phyloP scores from a whole-genome alignment of 2,113 vertebrate genomes.

The Platichthys flesus region DNA sequence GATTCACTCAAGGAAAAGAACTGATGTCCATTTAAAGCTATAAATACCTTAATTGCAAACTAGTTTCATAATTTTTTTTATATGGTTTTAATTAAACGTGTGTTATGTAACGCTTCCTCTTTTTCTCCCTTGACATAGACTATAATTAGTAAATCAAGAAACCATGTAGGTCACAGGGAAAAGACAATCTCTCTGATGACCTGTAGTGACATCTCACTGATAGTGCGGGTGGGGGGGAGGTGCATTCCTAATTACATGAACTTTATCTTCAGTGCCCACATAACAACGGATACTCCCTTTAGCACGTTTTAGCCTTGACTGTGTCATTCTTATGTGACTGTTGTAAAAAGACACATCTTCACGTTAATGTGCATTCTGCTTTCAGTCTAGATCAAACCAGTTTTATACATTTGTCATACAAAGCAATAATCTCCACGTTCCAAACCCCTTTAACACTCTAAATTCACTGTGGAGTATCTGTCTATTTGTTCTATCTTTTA shows the following conservation, averaged over 20 bases:
- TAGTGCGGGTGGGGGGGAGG: background rate
- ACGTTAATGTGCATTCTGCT: background rate
- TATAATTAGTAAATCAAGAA: conserved; percentile 58
- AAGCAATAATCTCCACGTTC: too few species aligned
- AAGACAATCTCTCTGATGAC: conserved; percentile 47
- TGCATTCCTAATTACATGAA: conserved; percentile 24
- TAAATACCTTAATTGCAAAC: background rate
- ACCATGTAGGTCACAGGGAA: conserved; percentile 34
- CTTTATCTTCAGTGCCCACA: conserved; percentile 14
- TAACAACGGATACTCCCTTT: background rate
- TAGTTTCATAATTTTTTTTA: background rate
- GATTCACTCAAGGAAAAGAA: background rate
- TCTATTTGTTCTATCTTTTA: background rate
- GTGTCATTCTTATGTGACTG: background rate
- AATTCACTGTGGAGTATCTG: background rate
- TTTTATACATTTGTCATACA: background rate
- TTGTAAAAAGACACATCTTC: background rate
- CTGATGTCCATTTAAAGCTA: background rate
- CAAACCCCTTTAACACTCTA: background rate
- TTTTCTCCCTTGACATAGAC: conserved; percentile 15
- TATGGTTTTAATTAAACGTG: conserved; percentile 3
- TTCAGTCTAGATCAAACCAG: background rate
- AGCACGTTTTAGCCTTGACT: background rate
- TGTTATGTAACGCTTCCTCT: conserved; percentile 24
- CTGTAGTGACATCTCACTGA: conserved; percentile 41